Base-by-base conservation (phyloP, 2,888 invertebrate species). In the Eristalis tenax region DNA sequence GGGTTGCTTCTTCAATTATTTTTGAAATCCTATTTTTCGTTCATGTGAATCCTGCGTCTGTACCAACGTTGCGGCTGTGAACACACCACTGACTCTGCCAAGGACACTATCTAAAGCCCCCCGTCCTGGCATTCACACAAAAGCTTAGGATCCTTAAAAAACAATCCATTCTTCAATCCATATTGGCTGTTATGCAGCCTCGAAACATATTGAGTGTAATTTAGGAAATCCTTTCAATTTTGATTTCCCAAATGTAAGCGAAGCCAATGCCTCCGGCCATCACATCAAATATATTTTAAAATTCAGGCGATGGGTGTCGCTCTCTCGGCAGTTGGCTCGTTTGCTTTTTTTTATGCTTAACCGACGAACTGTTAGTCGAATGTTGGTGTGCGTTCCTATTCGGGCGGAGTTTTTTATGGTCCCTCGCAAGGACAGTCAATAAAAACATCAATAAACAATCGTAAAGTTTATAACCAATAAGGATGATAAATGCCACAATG, bases 401-500 rank as follows among this genome's bases (percentile, higher is more conserved):
- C 6, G 40, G n/a, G n/a, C 15, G 6, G 23, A n/a, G 40, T 23
- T 64, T 74, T n/a, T 80, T 71, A 79, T 43, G 50, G 40, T 66
- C 18, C 65, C 11, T 35, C 13, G 43, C 18, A 28, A 70, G 35
- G 69, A 22, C 13, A 40, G 73, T 35, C 63, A 74, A 68, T 73
- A 73, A 79, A 79, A 63, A 69, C 68, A 74, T 69, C 74, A 75
- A 68, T 74, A 82, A 82, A 82, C 69, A 82, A 65, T 76, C 75
- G 70, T 70, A 82, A 75, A 76, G 32, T 82, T 82, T 82, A 76
- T 69, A 75, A 65, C 81, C 81, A 76, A 82, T 76, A 82, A 81
- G 61, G 68, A 70, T 61, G 75, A 82, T 81, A 81, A 81, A 81
- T 74, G 63, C 57, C 74, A 75, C 63, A 76, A 43, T 64, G 50